phyloP scores from a whole-genome alignment of 2,797 vertebrate species.

The Argya squamiceps region DNA sequence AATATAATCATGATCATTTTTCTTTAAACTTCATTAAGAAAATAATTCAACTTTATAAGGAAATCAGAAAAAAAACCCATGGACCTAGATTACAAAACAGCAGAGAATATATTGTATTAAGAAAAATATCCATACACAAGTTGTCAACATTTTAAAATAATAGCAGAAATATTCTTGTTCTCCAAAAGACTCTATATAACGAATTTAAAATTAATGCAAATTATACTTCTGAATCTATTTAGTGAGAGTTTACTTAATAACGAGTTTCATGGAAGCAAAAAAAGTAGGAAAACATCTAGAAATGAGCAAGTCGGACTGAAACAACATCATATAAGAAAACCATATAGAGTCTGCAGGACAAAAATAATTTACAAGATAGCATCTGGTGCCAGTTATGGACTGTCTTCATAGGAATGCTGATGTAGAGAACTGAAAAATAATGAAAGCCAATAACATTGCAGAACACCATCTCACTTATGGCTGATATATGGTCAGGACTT shows the following conservation, averaged over 20 bases:
- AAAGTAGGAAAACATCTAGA: not conserved
- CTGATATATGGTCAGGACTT: not conserved
- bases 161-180: not conserved
- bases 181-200: not conserved
- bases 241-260: not conserved
- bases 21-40: not conserved
- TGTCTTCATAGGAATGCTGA: not conserved
- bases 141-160: not conserved
- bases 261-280: not conserved
- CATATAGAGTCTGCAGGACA: not conserved
- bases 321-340: not conserved
- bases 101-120: not conserved
- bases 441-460: not conserved
- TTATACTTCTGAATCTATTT: not conserved
- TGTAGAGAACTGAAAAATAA: not conserved
- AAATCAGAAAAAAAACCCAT: not conserved
- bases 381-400: not conserved
- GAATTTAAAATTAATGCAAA: not conserved
- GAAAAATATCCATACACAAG: not conserved
- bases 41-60: not conserved
- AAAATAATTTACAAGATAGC: slow-evolving; percentile 19
- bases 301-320: not conserved
- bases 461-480: not conserved
- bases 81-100: not conserved
- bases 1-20: not conserved